Evolutionary conservation across 2,797 vertebrate genomes (phyloP), one percentile per base, ranked within the genome.

Genomic region (Gymnothorax reevesii): DNA sequence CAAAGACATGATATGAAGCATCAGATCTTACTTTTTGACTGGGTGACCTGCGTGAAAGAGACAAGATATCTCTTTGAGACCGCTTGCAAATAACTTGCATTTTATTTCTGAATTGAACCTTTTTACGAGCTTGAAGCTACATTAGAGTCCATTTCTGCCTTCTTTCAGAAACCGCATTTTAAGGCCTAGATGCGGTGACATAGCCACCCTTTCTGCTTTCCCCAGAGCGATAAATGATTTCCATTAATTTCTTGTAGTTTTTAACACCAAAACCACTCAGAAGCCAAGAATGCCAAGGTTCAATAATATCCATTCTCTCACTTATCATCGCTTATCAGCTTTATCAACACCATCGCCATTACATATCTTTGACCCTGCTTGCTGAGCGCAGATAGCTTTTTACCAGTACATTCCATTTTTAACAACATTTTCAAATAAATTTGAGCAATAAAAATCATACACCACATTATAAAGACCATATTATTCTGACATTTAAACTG

Each of bases 251-350:
- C 75, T 86, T 93, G 91, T 92, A 95, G 93, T 93, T 91, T 89
- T 83, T 94, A 25, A 60, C 7, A 94, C 94, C 85, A 94, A 92
- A 93, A 92, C 92, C 92, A 92, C 95, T 95, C 95, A 96, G 94
- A 95, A 94, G 95, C 91, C 89, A 87, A 94, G 92, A 95, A 95
- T 62, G 73, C 95, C 94, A 90, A 86, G 94, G 91, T 90, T n/a
- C 6, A 87, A 95, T 94, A 96, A 95, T 94, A 94, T 91, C 79
- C 85, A 93, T 90, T 90, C 94, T 96, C 86, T 93, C 89, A 79
- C 90, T 93, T 94, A 94, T 93, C 92, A 89, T n/a, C 20, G 8
- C 10, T 10, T n/a, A 66, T n/a, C 64, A 94, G 93, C 92, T 89
- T 55, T 2, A 22, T n/a, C 49, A 94, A 93, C 92, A 89, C 22